A percentile compares a stretch with the other conserved stretches of the same genome.
Conservation (phyloP, 2,888 invertebrate species). For the Trissonchulus latispiculum region DNA sequence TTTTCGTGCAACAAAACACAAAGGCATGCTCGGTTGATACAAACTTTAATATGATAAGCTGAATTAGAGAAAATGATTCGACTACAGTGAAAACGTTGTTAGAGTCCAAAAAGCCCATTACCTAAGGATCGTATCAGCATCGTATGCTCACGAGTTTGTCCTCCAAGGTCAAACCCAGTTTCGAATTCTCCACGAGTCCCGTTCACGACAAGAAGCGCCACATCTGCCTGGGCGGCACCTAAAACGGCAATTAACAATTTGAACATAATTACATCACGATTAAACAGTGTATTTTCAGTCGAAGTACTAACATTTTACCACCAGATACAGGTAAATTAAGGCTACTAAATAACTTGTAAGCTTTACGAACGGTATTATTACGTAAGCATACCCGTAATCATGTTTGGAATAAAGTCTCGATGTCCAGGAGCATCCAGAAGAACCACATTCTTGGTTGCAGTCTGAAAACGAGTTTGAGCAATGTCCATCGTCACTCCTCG, state of each 20-base stretch:
- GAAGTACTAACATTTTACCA: too few relatives aligned
- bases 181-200: constrained; percentile 90
- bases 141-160: constrained; percentile 95
- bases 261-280: too few relatives aligned
- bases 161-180: constrained; percentile 93
- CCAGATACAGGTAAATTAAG: too few relatives aligned
- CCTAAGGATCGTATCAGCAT: constrained; percentile 70
- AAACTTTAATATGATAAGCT: too few relatives aligned
- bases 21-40: too few relatives aligned
- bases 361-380: too few relatives aligned
- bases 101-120: constrained; percentile 41
- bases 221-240: constrained; percentile 96
- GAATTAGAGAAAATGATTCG: too few relatives aligned
- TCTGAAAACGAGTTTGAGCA: constrained; percentile 62
- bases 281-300: too few relatives aligned
- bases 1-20: too few relatives aligned
- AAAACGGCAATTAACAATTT: too few relatives aligned
- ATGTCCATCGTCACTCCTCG: constrained; percentile 99
- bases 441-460: constrained; percentile 37
- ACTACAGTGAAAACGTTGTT: too few relatives aligned
- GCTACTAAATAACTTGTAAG: too few relatives aligned
- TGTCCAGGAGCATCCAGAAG: constrained; percentile 96
- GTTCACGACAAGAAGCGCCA: constrained; percentile 88
- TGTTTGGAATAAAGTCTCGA: constrained; percentile 97
- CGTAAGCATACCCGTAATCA: constrained; percentile 78